Evolutionary conservation across 2,113 vertebrate species (phyloP), one percentile per base, ranked within the genome.

Genomic region (Poecile atricapillus): DNA sequence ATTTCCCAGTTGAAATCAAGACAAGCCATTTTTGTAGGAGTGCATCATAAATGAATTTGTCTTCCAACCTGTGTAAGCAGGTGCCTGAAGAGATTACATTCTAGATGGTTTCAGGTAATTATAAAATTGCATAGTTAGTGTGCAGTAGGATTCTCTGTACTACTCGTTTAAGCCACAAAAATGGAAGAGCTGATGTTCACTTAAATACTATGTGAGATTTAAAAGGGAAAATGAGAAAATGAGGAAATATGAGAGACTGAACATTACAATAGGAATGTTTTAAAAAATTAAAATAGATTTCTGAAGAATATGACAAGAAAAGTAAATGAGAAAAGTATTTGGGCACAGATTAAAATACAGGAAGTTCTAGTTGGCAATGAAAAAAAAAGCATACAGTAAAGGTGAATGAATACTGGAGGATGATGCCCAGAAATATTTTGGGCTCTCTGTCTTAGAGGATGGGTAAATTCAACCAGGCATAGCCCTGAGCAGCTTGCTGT

Each of bases 1-100:
- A 89, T 92, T 94, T 91, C 83, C 65, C 49, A 58, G 28, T 25
- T 91, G 77, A 93, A 92, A 91, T 82, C 47, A 89, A 81, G 73
- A 83, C 83, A 83, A 86, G 59, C 75, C 60, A 21, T 74, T 80
- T 83, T 63, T 84, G 30, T 60, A 67, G 39, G 25, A 63, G 11
- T 63, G 35, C 27, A 49, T 65, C 39, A 17, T 24, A 46, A 12
- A 37, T 49, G 24, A 75, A 84, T 93, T 94, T 87, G 58, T 11
- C 69, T 81, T 91, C 35, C 71, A 82, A 68, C 46, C 49, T 41
- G 10, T 52, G 18, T 68, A 78, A 73, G 62, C 56, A 89, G 73
- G 39, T 92, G 55, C 58, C 43, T 68, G 83, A 87, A 87, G 62
- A 87, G 78, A 91, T 58, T 30, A 60, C 79, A 89, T 35, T 86